Base-by-base conservation (phyloP, 2,797 vertebrate genomes). In the Anniella stebbinsi region DNA sequence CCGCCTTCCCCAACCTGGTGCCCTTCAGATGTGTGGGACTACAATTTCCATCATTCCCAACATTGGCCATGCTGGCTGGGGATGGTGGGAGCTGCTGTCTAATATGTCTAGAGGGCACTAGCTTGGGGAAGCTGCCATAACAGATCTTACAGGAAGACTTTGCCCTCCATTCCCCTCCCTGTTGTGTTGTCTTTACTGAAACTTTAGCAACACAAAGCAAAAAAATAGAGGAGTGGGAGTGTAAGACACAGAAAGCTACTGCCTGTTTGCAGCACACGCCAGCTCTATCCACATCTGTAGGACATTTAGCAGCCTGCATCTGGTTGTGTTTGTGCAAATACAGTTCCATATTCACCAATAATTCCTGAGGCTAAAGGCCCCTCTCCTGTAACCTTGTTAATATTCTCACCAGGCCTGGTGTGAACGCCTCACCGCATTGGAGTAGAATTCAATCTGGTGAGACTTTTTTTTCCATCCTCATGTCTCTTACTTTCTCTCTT, bases 321-420 rank as follows among this genome's bases (percentile, higher is more conserved):
- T 99, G 99, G 98, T 98, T 98, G 98, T 98, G 97, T 99, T 99
- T 98, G 98, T 96, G 97, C 98, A 98, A 98, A 98, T 98, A 98
- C 98, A 98, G 98, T 98, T 99, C 98, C 98, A 98, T 98, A 99
- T 98, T 99, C 98, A 98, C 98, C 98, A 98, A 98, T 98, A 97
- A 98, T 98, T 98, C 98, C 98, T 80, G 97, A 97, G 98, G 99
- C 98, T 93, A 96, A 97, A 97, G 96, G 94, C 96, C 95, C 95
- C 96, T 97, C 97, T 97, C 96, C 97, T 97, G 96, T 98, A 97
- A 98, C 97, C 97, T 96, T 97, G 97, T 97, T 97, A 97, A 97
- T 97, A 97, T 97, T 98, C 98, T 98, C 98, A 96, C 97, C 98
- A 97, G 97, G 96, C 97, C 97, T 96, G 96, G 97, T 97, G 96